A percentile compares a stretch with the other conserved stretches of the same genome.
Evolutionary conservation across 2,113 vertebrate genomes (phyloP).

Genomic region (Neopipo cinnamomea): DNA sequence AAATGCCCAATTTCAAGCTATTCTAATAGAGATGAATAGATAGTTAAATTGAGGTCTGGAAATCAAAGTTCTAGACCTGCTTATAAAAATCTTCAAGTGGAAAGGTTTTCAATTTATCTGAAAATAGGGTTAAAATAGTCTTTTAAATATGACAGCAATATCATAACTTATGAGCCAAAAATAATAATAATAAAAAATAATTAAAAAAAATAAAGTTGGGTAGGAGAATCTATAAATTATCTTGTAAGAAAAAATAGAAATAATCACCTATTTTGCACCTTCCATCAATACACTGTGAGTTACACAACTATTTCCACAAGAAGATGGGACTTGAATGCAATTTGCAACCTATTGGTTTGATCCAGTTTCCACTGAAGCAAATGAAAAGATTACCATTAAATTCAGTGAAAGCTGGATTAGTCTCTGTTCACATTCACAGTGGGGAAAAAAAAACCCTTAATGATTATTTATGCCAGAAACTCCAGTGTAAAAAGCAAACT

Average conservation of each 20-base stretch:
- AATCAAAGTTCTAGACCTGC: neutral
- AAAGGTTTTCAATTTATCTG: neutral
- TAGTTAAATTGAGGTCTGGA: neutral
- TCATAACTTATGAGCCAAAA: neutral
- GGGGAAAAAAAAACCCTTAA: neutral
- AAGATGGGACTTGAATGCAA: neutral
- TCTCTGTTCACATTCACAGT: neutral
- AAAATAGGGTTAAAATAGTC: neutral
- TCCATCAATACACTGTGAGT: neutral
- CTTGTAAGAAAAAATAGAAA: neutral
- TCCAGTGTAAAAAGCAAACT: neutral
- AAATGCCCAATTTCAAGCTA: neutral
- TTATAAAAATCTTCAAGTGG: neutral
- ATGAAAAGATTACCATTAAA: constrained; percentile 14
- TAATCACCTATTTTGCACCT: neutral
- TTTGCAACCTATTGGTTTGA: constrained; percentile 35
- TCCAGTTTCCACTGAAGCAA: constrained; percentile 11
- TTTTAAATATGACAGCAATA: neutral
- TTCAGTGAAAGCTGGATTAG: constrained; percentile 35
- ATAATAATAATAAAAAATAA: no score
- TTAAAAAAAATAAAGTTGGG: neutral
- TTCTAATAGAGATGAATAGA: neutral
- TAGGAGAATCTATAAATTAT: neutral
- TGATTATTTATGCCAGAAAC: constrained; percentile 43
- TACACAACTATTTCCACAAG: neutral